Conservation (phyloP, 2,797 vertebrate genomes). For the Coracias cyanogaster region DNA sequence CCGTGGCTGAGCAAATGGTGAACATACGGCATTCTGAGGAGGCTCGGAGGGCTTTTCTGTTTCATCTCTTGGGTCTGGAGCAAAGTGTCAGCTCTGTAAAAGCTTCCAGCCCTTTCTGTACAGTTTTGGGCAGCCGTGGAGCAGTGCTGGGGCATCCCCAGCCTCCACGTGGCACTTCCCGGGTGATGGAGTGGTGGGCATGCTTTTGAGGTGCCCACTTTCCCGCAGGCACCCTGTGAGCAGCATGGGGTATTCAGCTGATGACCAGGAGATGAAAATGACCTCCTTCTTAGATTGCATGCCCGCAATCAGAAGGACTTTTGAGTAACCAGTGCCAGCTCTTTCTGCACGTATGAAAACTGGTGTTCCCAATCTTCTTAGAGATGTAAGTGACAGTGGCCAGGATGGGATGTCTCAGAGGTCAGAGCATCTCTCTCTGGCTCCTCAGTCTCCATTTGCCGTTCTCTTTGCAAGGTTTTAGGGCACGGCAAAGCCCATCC, state of each 20-base stretch:
- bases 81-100: background rate
- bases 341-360: background rate
- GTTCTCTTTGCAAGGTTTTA: background rate
- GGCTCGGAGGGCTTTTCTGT: background rate
- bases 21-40: background rate
- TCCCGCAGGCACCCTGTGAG: background rate
- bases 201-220: background rate
- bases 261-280: background rate
- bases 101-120: background rate
- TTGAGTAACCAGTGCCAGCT: background rate
- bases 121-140: background rate
- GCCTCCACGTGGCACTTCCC: background rate
- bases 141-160: background rate
- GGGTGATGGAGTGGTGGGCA: background rate
- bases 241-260: background rate
- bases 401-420: accelerated
- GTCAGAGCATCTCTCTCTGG: background rate
- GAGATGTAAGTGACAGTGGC: background rate
- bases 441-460: background rate
- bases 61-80: background rate
- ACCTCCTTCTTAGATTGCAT: background rate
- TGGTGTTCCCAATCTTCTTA: accelerated
- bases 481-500: background rate
- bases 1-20: background rate
- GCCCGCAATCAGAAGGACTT: background rate